Evolutionary conservation across 1,140 invertebrate species (phyloP).

Genomic region (Psix sp.): DNA sequence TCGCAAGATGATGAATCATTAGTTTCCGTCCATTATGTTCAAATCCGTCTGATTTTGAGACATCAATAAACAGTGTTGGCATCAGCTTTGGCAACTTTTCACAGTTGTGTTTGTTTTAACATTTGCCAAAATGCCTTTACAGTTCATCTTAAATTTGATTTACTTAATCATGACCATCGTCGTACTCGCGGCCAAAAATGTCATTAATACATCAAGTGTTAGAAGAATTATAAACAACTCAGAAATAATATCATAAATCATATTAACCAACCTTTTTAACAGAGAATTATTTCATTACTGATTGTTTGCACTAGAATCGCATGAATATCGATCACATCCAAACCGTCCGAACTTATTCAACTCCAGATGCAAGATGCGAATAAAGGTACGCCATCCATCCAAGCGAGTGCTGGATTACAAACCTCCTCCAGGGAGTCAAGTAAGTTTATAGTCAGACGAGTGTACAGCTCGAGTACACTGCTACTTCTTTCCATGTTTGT

Average conservation of each 20-base stretch:
- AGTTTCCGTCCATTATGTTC: too few relatives aligned
- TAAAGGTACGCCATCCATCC: too few relatives aligned
- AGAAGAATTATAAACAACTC: conserved; percentile 5
- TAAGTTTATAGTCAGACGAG: conserved; percentile 31
- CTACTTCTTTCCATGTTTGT: background rate
- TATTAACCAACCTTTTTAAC: conserved; percentile 1
- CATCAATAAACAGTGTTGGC: conserved; percentile 3
- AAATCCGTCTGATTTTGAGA: too few relatives aligned
- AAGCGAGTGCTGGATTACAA: conserved; percentile 8
- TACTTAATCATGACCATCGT: conserved; percentile 44
- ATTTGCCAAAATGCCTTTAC: conserved; percentile 25
- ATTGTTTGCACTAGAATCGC: background rate
- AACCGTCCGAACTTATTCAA: too few relatives aligned
- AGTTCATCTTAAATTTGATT: conserved; percentile 16
- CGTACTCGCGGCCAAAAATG: conserved; percentile 26
- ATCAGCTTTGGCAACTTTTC: conserved; percentile 25
- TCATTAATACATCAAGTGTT: conserved; percentile 47
- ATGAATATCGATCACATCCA: too few relatives aligned
- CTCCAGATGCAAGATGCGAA: too few relatives aligned
- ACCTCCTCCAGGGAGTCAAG: conserved; percentile 17
- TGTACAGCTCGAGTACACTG: background rate
- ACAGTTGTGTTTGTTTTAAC: conserved; percentile 1
- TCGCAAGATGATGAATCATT: too few relatives aligned
- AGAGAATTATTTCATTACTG: conserved; percentile 11
- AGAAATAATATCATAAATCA: conserved; percentile 29